A percentile compares a stretch with the other conserved stretches of the same genome.
Conservation (phyloP, 1,140 invertebrate species). For the Drosophila parabipectinata region DNA sequence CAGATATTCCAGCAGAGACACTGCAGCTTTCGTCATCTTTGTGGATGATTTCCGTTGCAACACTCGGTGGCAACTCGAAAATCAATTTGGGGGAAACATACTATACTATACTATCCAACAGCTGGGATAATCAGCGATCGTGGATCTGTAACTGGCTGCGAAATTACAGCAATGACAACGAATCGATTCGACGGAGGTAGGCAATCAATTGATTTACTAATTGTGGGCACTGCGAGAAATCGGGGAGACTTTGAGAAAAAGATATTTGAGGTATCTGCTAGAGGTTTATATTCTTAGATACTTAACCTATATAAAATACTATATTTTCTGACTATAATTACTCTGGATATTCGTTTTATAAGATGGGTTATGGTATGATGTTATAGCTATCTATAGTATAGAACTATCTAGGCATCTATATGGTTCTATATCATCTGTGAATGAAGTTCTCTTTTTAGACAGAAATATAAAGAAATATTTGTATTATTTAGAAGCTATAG, state of each 20-base stretch:
- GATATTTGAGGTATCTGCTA: not conserved
- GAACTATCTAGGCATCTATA: too few relatives aligned
- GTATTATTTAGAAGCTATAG: too few relatives aligned
- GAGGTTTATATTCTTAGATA: too few relatives aligned
- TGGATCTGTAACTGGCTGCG: conserved; percentile 22
- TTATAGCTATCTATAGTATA: too few relatives aligned
- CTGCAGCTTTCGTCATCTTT: conserved; percentile 25
- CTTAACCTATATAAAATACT: too few relatives aligned
- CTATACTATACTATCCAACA: not conserved
- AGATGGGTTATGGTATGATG: too few relatives aligned
- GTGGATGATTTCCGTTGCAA: conserved; percentile 1
- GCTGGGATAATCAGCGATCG: conserved; percentile 22
- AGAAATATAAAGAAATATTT: too few relatives aligned
- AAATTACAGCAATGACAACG: conserved; percentile 35
- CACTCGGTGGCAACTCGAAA: not conserved
- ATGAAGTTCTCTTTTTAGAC: too few relatives aligned
- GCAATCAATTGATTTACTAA: conserved; percentile 51
- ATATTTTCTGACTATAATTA: too few relatives aligned
- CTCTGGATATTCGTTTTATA: too few relatives aligned
- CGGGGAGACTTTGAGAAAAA: not conserved
- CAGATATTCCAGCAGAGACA: not conserved
- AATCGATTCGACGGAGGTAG: conserved; percentile 34
- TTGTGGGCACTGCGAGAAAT: conserved; percentile 29
- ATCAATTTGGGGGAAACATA: conserved; percentile 27
- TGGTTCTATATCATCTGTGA: too few relatives aligned